Conservation (phyloP, 2,888 invertebrate species). For the Polydesmus complanatus region DNA sequence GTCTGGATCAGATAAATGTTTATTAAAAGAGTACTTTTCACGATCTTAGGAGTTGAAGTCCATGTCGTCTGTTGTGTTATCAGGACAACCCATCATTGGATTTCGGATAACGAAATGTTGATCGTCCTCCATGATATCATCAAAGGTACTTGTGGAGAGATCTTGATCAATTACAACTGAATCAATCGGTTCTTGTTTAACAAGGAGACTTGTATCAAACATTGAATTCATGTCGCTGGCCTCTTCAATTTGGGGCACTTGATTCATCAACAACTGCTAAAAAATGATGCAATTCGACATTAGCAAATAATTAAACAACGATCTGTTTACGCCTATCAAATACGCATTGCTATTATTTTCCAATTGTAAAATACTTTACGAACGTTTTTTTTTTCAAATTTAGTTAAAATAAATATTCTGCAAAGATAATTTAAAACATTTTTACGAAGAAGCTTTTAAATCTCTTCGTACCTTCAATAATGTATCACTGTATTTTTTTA, state of each 20-base stretch:
- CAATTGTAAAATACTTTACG: no score
- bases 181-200: conserved; percentile 8
- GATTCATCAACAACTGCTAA: no score
- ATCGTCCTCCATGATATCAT: conserved; percentile 56
- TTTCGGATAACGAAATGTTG: conserved; percentile 36
- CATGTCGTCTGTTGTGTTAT: neutral
- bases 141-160: conserved; percentile 29
- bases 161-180: neutral
- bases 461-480: no score
- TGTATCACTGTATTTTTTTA: no score
- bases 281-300: no score
- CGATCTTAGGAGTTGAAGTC: neutral
- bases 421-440: no score
- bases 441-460: no score
- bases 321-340: no score
- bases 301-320: no score
- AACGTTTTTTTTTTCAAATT: no score
- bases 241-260: neutral
- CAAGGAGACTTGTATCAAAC: neutral
- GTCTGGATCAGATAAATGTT: neutral
- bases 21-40: neutral
- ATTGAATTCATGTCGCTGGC: neutral
- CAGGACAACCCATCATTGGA: conserved; percentile 44
- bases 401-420: no score
- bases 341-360: no score